These are phyloP conservation scores for Platycnemis pennipes DNA, from an alignment of 2,888 invertebrate genomes.

Conservation along the genomic window DNA sequence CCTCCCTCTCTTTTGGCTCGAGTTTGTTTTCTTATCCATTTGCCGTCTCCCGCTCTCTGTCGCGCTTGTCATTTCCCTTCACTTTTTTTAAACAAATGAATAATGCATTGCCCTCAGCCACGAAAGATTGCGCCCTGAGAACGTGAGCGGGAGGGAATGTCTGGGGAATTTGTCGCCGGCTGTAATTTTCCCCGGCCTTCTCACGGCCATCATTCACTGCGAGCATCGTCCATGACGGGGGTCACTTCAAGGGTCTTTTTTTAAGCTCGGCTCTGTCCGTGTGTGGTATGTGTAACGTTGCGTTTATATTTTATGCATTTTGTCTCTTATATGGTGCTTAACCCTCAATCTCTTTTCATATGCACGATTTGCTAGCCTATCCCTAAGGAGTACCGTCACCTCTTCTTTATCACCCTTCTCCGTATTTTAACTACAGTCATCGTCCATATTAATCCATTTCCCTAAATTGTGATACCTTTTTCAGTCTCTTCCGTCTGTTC, in stretches of 20 bases:
- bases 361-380: neutral
- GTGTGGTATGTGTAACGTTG: neutral
- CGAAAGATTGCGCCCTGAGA: neutral
- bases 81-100: conserved; percentile 53
- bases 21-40: conserved; percentile 14
- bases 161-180: neutral
- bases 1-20: neutral
- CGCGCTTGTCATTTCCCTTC: conserved; percentile 31
- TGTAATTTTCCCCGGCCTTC: neutral
- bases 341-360: neutral
- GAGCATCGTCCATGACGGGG: neutral
- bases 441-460: neutral
- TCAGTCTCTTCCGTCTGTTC: neutral
- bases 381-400: neutral
- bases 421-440: neutral
- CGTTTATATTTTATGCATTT: neutral
- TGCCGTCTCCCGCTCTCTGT: neutral
- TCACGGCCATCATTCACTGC: neutral
- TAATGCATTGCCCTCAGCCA: conserved; percentile 37
- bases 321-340: neutral
- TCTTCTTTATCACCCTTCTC: neutral
- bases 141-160: neutral
- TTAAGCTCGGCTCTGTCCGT: neutral
- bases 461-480: neutral
- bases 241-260: neutral